Base-by-base conservation (phyloP, 2,888 invertebrate genomes). In the Ctena decussata region DNA sequence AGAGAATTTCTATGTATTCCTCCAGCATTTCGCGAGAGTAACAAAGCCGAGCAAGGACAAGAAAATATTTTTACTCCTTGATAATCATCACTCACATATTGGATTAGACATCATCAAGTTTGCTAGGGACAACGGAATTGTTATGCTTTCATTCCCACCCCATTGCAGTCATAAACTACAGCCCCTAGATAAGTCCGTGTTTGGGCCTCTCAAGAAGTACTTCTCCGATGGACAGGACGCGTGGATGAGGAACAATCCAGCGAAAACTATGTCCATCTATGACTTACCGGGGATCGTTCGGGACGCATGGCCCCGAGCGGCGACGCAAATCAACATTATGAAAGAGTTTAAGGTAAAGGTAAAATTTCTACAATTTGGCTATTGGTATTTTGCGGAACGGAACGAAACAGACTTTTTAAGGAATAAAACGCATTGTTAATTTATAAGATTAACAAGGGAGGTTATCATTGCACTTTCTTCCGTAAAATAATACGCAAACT, bases 161-260 rank as follows among this genome's bases (percentile, higher is more conserved):
- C 72, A 79, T 27, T 57, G 39, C 60, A 71, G 49, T 21, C 95
- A 94, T 77, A 95, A 95, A 85, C 81, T 96, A 69, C 96, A 96
- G 91, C 96, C 96, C 12, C 90, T 96, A 11, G 95, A 96, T 89
- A 93, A 95, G 8, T 93, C 94, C 41, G 91, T 96, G 8, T 95
- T 93, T 89, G 94, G 94, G 12, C 96, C 95, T 37, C 94, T 96
- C 71, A 96, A 96, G 87, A 93, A 89, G 69, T 94, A 94, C 77
- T 65, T 87, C 30, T 87, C 89, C 8, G 87, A 80, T 49, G 93
- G 94, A 71, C 37, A 39, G 73, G 27, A 60, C 69, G 53, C n/a
- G 91, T 95, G 95, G 95, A 90, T 94, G 82, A 80, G 89, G 74
- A 41, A 53, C 37, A 86, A 92, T 90, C 91, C 93, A 3, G 94